phyloP scores from a whole-genome alignment of 1,140 invertebrate genomes.

The Temnothorax curvispinosus region DNA sequence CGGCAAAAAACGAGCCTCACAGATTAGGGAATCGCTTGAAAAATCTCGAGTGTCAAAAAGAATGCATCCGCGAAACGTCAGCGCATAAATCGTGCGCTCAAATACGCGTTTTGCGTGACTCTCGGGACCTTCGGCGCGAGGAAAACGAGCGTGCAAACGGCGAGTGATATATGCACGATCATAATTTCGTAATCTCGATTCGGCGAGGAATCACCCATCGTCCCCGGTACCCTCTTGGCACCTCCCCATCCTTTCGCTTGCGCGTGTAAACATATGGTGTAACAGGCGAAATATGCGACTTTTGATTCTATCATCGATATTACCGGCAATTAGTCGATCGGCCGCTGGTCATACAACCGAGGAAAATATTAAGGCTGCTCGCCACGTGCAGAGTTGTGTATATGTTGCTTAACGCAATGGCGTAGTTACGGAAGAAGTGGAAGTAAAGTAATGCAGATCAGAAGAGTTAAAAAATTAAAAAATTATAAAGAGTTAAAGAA shows the following conservation, averaged over 20 bases:
- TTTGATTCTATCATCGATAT: conserved; percentile 30
- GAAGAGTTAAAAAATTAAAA: too few relatives aligned
- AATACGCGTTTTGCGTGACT: conserved; percentile 56
- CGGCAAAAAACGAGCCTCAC: background rate
- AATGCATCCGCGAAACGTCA: conserved; percentile 35
- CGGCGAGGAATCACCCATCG: conserved; percentile 8
- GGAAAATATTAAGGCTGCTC: conserved; percentile 2
- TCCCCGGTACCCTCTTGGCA: background rate
- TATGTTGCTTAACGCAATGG: conserved; percentile 1
- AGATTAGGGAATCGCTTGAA: conserved; percentile 27
- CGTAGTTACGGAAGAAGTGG: background rate
- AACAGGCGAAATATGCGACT: conserved; percentile 37
- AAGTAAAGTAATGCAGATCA: background rate
- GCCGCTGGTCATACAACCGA: conserved; percentile 15
- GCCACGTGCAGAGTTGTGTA: background rate
- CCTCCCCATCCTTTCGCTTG: background rate
- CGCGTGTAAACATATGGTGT: conserved; percentile 10
- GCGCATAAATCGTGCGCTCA: conserved; percentile 51
- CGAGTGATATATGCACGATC: conserved; percentile 45
- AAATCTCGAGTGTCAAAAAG: conserved; percentile 47
- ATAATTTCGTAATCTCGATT: conserved; percentile 59
- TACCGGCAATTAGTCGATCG: conserved; percentile 49
- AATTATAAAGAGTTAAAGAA: too few relatives aligned
- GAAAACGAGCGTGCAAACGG: conserved; percentile 53
- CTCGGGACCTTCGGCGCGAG: conserved; percentile 28